Evolutionary conservation across 2,888 invertebrate genomes (phyloP), one percentile per base, ranked within the genome.

Genomic region (Mythimna vitellina): DNA sequence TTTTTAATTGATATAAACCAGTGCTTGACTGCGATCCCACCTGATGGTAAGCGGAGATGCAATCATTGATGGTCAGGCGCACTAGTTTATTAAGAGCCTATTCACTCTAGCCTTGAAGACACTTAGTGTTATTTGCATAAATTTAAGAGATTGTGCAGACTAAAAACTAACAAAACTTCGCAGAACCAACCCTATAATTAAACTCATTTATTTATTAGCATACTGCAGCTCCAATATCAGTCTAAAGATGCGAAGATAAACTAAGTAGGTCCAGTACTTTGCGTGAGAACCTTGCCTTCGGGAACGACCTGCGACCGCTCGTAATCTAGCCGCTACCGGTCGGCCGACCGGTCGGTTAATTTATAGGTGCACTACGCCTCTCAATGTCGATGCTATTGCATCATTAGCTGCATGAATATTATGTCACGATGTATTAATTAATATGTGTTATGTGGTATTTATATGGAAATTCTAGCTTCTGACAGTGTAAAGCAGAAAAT

Each of bases 181-280:
- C 10, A 63, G 29, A 69, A 12, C n/a, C 60, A 71, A 46, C 57
- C 67, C 53, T 82, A 65, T 51, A 70, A 63, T 51, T 46, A 35
- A 61, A n/a, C 62, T 29, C 25, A 78, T 67, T 51, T 61, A 78
- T 73, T 82, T 65, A 73, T 66, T 73, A 69, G 57, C 53, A 78
- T 70, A 73, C 66, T 82, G 51, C 61, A 74, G 66, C n/a, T 65
- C 20, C 66, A 69, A 67, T 82, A 82, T 82, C 66, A 61, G 60
- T 10, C 32, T 35, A 57, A 72, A 79, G 67, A 81, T 79, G 63
- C 14, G n/a, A 51, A 82, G 82, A 79, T 82, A 80, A 78, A 74
- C 6, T 56, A 77, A 81, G 61, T 72, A 77, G 72, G 80, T 54
- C 73, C 54, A 58, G 54, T 63, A 22, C 58, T 60, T 53, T 82